Evolutionary conservation across 2,888 invertebrate genomes (phyloP), one percentile per base, ranked within the genome.

Genomic region (Polia nebulosa): DNA sequence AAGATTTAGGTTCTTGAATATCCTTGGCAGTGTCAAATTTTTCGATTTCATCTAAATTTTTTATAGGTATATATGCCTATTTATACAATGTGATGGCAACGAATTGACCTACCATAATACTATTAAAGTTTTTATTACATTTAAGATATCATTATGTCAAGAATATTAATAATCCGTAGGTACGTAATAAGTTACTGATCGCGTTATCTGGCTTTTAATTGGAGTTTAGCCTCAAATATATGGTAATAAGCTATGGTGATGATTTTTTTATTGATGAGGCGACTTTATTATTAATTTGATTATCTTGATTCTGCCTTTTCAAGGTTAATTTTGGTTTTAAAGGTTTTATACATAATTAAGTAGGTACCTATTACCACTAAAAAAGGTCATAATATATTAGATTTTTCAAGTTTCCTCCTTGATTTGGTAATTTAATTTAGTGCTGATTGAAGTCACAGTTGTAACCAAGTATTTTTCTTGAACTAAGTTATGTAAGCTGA

Each of bases 181-280:
- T 66, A 71, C 13, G 15, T 44, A 17, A 51, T 56, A 68, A 41
- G 34, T 66, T 47, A 59, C 29, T 64, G 58, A 49, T 62, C 51
- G 20, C 25, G 34, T 60, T 72, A 72, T 68, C 60, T 55, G 0
- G 9, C 13, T 51, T 60, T 63, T 74, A 74, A 78, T 78, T 68
- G 45, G 53, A 45, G 29, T 64, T 73, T 51, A 61, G 59, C 20
- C 11, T 47, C 49, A 52, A 61, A 53, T 27, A 22, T 78, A 74
- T 72, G 76, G 7, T 49, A 71, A 68, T 68, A 9, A 47, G 36
- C 7, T 44, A 32, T 29, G 34, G 59, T 57, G 79, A 63, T 63
- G 70, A 70, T 67, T 45, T 64, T 72, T 77, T 78, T 63, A 78
- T 73, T 63, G 59, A 39, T 27, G 39, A 34, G 3, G 20, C n/a